These are phyloP conservation scores for Forficula auricularia DNA, from an alignment of 1,140 invertebrate genomes.

Conservation along the genomic window DNA sequence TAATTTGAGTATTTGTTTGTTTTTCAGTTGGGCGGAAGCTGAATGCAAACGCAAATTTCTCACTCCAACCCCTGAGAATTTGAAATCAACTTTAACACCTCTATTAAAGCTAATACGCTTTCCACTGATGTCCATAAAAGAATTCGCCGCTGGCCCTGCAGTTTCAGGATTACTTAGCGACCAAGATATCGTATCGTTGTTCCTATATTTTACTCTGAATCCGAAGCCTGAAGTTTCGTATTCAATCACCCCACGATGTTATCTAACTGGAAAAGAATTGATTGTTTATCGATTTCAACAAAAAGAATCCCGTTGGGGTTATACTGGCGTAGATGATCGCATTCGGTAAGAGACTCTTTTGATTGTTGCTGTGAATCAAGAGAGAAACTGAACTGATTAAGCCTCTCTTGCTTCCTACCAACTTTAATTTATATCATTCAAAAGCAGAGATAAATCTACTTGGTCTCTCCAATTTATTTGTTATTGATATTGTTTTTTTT, in stretches of 20 bases:
- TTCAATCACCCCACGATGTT: slow-evolving; percentile 56
- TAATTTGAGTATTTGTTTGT: too few relatives aligned
- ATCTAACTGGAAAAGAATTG: slow-evolving; percentile 67
- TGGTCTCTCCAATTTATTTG: too few relatives aligned
- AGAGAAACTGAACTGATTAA: too few relatives aligned
- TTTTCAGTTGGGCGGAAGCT: slow-evolving; percentile 54
- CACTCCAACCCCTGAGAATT: slow-evolving; percentile 47
- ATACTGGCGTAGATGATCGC: slow-evolving; percentile 68
- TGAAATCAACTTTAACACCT: slow-evolving; percentile 44
- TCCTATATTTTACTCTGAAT: slow-evolving; percentile 67
- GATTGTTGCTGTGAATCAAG: too few relatives aligned
- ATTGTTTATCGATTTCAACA: slow-evolving; percentile 64
- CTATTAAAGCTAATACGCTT: slow-evolving; percentile 61
- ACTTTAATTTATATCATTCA: too few relatives aligned
- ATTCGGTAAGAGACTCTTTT: slow-evolving; percentile 59
- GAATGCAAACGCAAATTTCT: slow-evolving; percentile 53
- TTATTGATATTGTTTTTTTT: too few relatives aligned
- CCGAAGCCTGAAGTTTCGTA: slow-evolving; percentile 53
- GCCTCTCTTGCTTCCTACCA: too few relatives aligned
- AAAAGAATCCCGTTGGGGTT: slow-evolving; percentile 71
- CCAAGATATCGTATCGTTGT: slow-evolving; percentile 56
- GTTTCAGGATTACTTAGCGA: slow-evolving; percentile 59
- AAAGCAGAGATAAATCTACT: too few relatives aligned
- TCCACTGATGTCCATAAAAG: slow-evolving; percentile 72
- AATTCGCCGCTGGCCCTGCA: slow-evolving; percentile 67